Conservation (phyloP, 2,888 invertebrate genomes). For the Dascillus cervinus region DNA sequence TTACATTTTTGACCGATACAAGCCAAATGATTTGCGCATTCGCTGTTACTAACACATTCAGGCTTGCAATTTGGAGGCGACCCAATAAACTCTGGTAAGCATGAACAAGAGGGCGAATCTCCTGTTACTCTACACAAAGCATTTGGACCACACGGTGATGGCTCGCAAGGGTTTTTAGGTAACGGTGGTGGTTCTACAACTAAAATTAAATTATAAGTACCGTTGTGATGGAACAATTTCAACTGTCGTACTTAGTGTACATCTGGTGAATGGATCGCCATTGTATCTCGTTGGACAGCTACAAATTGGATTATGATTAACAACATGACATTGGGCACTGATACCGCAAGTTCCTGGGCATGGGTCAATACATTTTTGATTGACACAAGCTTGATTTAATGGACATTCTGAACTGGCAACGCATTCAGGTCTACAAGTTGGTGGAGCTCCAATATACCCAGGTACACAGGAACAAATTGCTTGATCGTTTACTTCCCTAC, state of each 20-base stretch:
- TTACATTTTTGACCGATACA: conserved; percentile 68
- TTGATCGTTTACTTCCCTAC: conserved; percentile 52
- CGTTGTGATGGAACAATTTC: background rate
- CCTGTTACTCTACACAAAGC: conserved; percentile 47
- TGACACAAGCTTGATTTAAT: conserved; percentile 47
- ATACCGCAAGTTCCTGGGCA: conserved; percentile 51
- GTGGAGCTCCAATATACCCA: conserved; percentile 46
- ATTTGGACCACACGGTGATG: conserved; percentile 66
- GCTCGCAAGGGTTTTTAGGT: conserved; percentile 53
- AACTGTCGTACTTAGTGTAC: conserved; percentile 33
- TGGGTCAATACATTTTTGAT: conserved; percentile 48
- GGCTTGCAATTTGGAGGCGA: conserved; percentile 65
- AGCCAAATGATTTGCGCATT: conserved; percentile 61
- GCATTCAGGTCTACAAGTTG: conserved; percentile 48
- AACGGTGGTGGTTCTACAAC: conserved; percentile 18
- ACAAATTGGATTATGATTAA: conserved; percentile 54
- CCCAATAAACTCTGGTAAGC: conserved; percentile 54
- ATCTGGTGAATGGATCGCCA: conserved; percentile 55
- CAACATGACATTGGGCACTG: conserved; percentile 47
- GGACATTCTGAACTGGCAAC: conserved; percentile 48
- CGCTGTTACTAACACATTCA: conserved; percentile 65
- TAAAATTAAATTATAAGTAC: no score
- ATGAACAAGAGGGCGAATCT: conserved; percentile 53
- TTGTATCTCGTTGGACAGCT: conserved; percentile 45
- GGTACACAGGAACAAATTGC: conserved; percentile 47